phyloP scores from a whole-genome alignment of 2,888 invertebrate species.

The Sepiola atlantica region DNA sequence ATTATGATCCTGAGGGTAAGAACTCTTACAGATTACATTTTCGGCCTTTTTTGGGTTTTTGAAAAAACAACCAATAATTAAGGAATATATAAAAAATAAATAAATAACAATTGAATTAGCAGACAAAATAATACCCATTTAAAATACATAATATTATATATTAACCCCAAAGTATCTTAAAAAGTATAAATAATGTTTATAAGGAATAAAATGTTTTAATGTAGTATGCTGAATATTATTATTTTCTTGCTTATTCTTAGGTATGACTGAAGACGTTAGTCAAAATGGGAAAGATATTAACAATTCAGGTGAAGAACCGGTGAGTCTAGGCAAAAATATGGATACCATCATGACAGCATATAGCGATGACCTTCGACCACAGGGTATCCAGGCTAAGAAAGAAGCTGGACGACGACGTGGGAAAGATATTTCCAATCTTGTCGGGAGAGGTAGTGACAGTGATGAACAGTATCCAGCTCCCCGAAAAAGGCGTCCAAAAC shows the following conservation, averaged over 20 bases:
- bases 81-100: not conserved
- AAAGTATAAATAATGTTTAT: too few species aligned
- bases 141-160: too few species aligned
- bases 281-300: conserved; percentile 32
- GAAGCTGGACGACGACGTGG: conserved; percentile 85
- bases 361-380: conserved; percentile 43
- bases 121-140: too few species aligned
- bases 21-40: not conserved
- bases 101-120: too few species aligned
- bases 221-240: too few species aligned
- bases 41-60: too few species aligned
- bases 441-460: conserved; percentile 77
- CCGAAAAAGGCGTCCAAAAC: conserved; percentile 51
- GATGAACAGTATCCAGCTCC: conserved; percentile 51
- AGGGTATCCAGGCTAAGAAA: conserved; percentile 70
- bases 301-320: conserved; percentile 32
- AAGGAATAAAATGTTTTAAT: too few species aligned
- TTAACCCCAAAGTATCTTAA: too few species aligned
- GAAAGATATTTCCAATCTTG: conserved; percentile 93
- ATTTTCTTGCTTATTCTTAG: conserved; percentile 5
- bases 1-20: conserved; percentile 50
- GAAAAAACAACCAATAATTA: too few species aligned
- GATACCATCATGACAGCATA: conserved; percentile 47
- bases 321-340: conserved; percentile 37
- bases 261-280: not conserved